phyloP scores from a whole-genome alignment of 1,140 invertebrate genomes.

The Caenorhabditis brenneri region DNA sequence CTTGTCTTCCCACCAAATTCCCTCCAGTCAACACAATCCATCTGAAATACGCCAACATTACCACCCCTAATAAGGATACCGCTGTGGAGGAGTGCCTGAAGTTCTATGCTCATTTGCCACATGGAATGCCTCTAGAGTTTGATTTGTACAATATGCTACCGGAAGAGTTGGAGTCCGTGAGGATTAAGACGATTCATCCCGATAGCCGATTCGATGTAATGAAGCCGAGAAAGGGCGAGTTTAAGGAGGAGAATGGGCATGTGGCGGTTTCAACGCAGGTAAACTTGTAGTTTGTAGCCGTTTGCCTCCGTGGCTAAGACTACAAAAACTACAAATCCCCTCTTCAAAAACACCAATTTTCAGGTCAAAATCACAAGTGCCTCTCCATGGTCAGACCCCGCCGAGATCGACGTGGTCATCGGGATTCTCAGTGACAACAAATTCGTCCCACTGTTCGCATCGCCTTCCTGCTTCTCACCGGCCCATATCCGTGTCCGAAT shows the following conservation, averaged over 20 bases:
- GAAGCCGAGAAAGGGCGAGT: neutral
- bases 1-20: neutral
- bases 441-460: neutral
- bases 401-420: constrained; percentile 3
- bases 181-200: neutral
- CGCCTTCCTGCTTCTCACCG: neutral
- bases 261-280: neutral
- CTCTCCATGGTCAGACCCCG: neutral
- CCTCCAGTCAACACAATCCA: neutral
- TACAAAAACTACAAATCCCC: neutral
- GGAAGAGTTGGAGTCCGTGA: neutral
- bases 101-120: constrained; percentile 14
- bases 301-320: neutral
- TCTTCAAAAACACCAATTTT: neutral
- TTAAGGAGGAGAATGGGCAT: neutral
- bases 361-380: neutral
- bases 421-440: neutral
- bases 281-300: neutral
- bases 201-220: neutral
- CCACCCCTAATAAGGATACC: neutral
- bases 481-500: neutral
- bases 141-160: neutral
- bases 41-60: constrained; percentile 4
- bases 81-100: neutral
- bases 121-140: constrained; percentile 18